These are phyloP conservation scores for Mirounga angustirostris DNA, from an alignment of 2,113 vertebrate species.

Conservation along the genomic window DNA sequence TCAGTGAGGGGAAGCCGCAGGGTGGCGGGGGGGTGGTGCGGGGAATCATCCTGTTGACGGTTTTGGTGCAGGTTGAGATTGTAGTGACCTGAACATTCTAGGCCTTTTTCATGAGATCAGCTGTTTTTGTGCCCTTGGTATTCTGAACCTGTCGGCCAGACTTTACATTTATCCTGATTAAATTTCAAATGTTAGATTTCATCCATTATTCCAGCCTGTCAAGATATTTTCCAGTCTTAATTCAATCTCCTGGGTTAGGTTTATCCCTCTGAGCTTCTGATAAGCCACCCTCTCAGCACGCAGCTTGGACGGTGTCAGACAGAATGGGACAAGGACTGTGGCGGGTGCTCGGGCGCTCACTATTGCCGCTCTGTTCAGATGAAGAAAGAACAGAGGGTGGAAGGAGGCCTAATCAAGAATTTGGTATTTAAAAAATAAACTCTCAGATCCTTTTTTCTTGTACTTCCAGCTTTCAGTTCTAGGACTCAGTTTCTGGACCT, in stretches of 20 bases:
- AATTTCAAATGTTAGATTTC: constrained; percentile 11
- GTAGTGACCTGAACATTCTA: not conserved
- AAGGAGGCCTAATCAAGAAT: not conserved
- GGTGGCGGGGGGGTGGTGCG: fast-evolving
- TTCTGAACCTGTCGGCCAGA: not conserved
- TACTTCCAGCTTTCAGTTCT: not conserved
- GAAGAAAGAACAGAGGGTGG: not conserved
- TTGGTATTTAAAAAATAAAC: not conserved
- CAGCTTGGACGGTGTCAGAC: fast-evolving
- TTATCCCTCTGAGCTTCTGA: not conserved
- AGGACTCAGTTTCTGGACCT: not conserved
- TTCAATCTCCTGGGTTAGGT: not conserved
- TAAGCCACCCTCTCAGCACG: not conserved
- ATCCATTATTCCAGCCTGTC: constrained; percentile 37
- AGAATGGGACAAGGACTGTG: fast-evolving
- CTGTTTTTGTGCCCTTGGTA: not conserved
- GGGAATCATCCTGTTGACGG: too few species aligned
- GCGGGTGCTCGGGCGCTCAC: fast-evolving
- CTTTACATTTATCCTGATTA: constrained; percentile 5
- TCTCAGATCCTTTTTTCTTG: not conserved
- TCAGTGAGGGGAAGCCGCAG: not conserved
- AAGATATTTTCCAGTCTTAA: constrained; percentile 28
- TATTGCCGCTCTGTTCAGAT: not conserved
- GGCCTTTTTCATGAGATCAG: not conserved
- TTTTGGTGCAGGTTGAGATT: not conserved